Conservation (phyloP, 2,888 invertebrate species). For the Andrena minutula region DNA sequence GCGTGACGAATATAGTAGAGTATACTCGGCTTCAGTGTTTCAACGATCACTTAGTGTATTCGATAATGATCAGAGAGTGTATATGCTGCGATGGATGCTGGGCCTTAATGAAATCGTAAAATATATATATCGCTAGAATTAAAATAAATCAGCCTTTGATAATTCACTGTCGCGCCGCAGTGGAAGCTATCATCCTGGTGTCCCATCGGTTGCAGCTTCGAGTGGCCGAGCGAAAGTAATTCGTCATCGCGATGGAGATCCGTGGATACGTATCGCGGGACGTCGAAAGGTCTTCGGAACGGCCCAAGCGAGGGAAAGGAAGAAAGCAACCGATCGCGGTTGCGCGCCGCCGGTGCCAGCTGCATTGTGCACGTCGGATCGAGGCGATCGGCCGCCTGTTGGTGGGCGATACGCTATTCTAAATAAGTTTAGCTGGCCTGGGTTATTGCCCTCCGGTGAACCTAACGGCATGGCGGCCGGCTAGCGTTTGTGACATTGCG, state of each 20-base stretch:
- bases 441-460: conserved; percentile 84
- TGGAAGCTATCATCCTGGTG: not conserved
- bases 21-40: too few species aligned
- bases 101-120: too few species aligned
- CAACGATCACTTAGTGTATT: too few species aligned
- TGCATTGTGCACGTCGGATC: conserved; percentile 68
- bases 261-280: conserved; percentile 15
- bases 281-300: conserved; percentile 31
- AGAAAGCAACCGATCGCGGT: conserved; percentile 38
- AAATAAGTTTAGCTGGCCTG: conserved; percentile 81
- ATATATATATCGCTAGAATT: too few species aligned
- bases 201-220: not conserved
- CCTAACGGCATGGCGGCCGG: conserved; percentile 80
- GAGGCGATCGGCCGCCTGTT: conserved; percentile 63
- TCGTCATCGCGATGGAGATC: conserved; percentile 41
- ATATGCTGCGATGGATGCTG: too few species aligned
- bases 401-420: conserved; percentile 77
- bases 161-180: not conserved
- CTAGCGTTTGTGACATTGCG: conserved; percentile 78
- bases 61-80: too few species aligned
- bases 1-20: not conserved
- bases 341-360: conserved; percentile 23
- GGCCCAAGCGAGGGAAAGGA: conserved; percentile 21
- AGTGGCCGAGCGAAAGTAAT: conserved; percentile 24
- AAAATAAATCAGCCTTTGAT: not conserved